Base-by-base conservation (phyloP, 2,888 invertebrate species). In the Lottia scabra region DNA sequence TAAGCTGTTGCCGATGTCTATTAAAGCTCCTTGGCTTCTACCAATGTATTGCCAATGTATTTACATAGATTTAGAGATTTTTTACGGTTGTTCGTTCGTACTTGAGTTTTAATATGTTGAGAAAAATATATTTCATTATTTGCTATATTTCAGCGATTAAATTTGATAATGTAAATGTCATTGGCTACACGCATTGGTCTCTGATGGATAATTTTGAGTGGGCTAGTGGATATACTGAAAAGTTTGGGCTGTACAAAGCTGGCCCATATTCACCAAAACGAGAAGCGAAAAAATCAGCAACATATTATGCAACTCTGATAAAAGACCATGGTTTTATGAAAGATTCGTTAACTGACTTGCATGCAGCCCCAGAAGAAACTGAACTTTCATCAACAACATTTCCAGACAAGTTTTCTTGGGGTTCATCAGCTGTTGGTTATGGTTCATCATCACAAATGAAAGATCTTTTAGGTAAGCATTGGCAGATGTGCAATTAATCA, bases 161-260 rank as follows among this genome's bases (percentile, higher is more conserved):
- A 12, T 71, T 83, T 27, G 87, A 87, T 67, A 84, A 84, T 0
- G 83, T 84, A 10, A 86, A 89, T 67, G 87, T 90, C 4, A 83
- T 83, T 38, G 94, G 93, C 0, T 96, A 95, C 84, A 92, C 94
- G 0, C 92, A 93, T 70, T 95, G 95, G 95, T 94, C 94, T 80
- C 89, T 96, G 23, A 91, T 95, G 89, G 95, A 96, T 84, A 95
- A 95, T 85, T 94, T 93, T 87, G 95, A 96, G 87, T 96, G 95
- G 95, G 91, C 91, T 73, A 91, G 92, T 63, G 96, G 96, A 43
- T 95, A 92, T 85, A 92, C 92, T 92, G 94, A 87, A 62, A 78
- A 84, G 44, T 94, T 94, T 90, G 94, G 95, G 75, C 90, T 94
- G 69, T 93, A 93, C 85, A 92, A 93, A 85, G 94, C 94, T 63